These are phyloP conservation scores for Nomada goodeniana DNA, from an alignment of 2,888 invertebrate genomes.

Conservation along the genomic window DNA sequence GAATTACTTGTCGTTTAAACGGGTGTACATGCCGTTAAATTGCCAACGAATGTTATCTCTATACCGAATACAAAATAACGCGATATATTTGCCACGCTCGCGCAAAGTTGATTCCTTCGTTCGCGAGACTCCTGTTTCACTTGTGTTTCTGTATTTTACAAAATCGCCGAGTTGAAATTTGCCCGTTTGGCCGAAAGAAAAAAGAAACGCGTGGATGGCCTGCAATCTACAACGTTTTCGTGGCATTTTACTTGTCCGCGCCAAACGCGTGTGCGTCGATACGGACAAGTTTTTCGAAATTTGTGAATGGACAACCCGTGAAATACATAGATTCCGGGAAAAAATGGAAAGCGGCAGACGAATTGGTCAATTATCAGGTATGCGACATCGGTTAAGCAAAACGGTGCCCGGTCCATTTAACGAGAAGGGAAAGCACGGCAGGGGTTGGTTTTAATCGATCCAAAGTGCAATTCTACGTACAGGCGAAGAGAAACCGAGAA, in stretches of 20 bases:
- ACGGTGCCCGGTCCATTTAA: background rate
- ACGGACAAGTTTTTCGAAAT: background rate
- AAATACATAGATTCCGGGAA: background rate
- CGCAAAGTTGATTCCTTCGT: slow-evolving; percentile 1
- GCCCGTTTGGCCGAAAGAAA: no score
- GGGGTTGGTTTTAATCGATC: slow-evolving; percentile 7
- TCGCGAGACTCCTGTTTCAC: background rate
- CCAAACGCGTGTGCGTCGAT: background rate
- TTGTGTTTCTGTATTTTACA: background rate
- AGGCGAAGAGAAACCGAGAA: background rate
- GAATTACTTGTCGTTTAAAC: slow-evolving; percentile 59
- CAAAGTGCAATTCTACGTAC: slow-evolving; percentile 17
- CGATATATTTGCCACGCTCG: background rate
- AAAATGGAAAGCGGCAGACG: background rate
- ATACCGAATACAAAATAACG: background rate
- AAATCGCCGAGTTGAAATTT: background rate
- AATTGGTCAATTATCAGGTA: background rate
- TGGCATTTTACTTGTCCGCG: no score
- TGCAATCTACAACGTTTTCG: background rate
- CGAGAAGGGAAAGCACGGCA: background rate
- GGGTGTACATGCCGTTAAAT: slow-evolving; percentile 35
- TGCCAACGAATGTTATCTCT: slow-evolving; percentile 22
- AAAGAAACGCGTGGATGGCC: no score
- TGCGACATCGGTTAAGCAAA: background rate
- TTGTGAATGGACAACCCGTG: background rate